Evolutionary conservation across 2,888 invertebrate genomes (phyloP).

Genomic region (Netelia fuscicornis): DNA sequence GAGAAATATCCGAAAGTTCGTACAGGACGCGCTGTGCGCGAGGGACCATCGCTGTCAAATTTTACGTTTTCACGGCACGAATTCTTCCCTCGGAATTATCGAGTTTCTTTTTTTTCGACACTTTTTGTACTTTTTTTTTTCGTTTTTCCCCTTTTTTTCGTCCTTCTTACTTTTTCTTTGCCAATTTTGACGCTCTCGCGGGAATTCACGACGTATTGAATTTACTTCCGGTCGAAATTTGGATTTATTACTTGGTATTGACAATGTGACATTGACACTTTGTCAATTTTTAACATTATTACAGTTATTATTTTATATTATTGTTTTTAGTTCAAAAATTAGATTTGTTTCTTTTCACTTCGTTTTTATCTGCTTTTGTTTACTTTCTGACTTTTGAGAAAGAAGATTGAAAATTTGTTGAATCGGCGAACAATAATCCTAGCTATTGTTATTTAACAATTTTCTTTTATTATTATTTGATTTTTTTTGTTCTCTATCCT

Average conservation of each 20-base stretch:
- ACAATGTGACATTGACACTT: no score
- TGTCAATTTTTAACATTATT: no score
- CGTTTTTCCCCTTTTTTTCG: background rate
- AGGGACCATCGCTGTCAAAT: background rate
- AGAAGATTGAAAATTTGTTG: no score
- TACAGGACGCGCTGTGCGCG: background rate
- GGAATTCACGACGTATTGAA: background rate
- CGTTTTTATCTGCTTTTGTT: background rate
- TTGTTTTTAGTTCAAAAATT: background rate
- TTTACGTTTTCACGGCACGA: slow-evolving; percentile 57
- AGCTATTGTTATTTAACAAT: background rate
- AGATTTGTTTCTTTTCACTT: background rate
- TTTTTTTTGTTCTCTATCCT: background rate
- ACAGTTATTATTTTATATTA: background rate
- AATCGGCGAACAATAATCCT: no score
- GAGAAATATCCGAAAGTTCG: slow-evolving; percentile 65
- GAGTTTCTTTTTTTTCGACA: background rate
- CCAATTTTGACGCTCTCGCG: background rate
- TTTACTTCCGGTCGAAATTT: background rate
- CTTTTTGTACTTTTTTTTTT: background rate
- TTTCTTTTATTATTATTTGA: background rate
- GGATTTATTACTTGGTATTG: no score
- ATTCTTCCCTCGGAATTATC: slow-evolving; percentile 21
- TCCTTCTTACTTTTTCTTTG: no score
- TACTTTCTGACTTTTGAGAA: background rate